Conservation (phyloP, 92 coral and sea anemone genomes). For the Phenganax subtilis region DNA sequence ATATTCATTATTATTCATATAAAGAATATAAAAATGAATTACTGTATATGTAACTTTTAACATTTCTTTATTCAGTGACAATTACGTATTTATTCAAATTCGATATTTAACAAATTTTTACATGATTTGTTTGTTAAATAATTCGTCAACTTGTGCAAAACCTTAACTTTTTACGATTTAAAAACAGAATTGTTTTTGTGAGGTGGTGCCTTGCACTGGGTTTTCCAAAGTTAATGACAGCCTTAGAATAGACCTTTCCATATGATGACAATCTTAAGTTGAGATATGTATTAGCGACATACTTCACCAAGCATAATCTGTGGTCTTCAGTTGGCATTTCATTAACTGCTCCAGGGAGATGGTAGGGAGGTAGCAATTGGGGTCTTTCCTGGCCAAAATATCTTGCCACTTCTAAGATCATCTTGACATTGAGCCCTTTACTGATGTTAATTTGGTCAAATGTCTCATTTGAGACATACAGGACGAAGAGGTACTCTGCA, state of each 20-base stretch:
- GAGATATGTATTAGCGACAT: slow-evolving; percentile 14
- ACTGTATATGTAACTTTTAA: too few species aligned
- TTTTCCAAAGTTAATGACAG: slow-evolving; percentile 1
- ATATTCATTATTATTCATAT: too few species aligned
- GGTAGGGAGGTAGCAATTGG: not conserved
- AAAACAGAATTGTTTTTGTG: slow-evolving; percentile 14
- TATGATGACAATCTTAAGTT: slow-evolving; percentile 9
- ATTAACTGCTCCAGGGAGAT: not conserved
- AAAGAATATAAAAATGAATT: too few species aligned
- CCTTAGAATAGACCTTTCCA: slow-evolving; percentile 17
- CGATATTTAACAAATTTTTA: too few species aligned
- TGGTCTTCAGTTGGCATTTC: slow-evolving; percentile 25
- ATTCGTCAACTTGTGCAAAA: not conserved
- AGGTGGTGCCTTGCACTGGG: slow-evolving; percentile 30
- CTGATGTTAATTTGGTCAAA: slow-evolving; percentile 20
- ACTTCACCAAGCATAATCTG: slow-evolving; percentile 26
- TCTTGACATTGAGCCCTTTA: not conserved
- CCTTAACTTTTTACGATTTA: slow-evolving; percentile 8
- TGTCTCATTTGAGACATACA: slow-evolving; percentile 24
- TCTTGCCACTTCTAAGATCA: slow-evolving; percentile 17
- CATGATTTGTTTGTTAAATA: too few species aligned
- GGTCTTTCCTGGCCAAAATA: slow-evolving; percentile 1
- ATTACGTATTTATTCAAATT: too few species aligned
- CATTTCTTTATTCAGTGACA: too few species aligned
- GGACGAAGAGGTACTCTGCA: slow-evolving; percentile 16